phyloP scores from a whole-genome alignment of 1,140 invertebrate genomes.

The Drosophila lowei region DNA sequence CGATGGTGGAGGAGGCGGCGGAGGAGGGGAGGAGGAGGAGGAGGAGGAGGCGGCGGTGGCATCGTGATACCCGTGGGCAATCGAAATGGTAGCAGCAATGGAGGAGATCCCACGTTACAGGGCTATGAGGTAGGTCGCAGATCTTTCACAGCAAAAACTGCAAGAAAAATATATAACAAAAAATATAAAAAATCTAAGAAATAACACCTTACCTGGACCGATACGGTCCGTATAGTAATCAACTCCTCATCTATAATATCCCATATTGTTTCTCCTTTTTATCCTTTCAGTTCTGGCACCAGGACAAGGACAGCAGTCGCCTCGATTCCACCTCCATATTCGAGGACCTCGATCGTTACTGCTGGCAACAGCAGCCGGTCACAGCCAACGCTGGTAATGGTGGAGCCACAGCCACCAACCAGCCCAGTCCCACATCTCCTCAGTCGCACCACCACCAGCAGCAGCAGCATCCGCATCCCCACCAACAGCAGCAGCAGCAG shows the following conservation, averaged over 20 bases:
- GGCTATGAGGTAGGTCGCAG: conserved; percentile 70
- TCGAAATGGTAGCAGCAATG: conserved; percentile 69
- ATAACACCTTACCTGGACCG: too few relatives aligned
- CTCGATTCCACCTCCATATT: conserved; percentile 88
- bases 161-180: too few relatives aligned
- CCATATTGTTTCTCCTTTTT: too few relatives aligned
- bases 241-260: background rate
- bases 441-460: conserved; percentile 58
- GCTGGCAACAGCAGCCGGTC: conserved; percentile 88
- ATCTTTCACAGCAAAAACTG: background rate
- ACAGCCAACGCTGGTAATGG: conserved; percentile 76
- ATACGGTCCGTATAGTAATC: background rate
- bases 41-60: conserved; percentile 34
- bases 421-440: conserved; percentile 61
- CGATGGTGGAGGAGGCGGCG: conserved; percentile 52
- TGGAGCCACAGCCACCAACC: conserved; percentile 76
- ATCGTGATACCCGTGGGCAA: conserved; percentile 63
- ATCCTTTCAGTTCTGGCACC: conserved; percentile 86
- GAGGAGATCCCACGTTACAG: conserved; percentile 78
- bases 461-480: conserved; percentile 67
- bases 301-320: conserved; percentile 87
- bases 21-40: conserved; percentile 18
- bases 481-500: conserved; percentile 50
- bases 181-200: too few relatives aligned
- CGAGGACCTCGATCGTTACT: conserved; percentile 91